These are phyloP conservation scores for Neodiprion lecontei DNA, from an alignment of 1,140 invertebrate species.

Conservation along the genomic window DNA sequence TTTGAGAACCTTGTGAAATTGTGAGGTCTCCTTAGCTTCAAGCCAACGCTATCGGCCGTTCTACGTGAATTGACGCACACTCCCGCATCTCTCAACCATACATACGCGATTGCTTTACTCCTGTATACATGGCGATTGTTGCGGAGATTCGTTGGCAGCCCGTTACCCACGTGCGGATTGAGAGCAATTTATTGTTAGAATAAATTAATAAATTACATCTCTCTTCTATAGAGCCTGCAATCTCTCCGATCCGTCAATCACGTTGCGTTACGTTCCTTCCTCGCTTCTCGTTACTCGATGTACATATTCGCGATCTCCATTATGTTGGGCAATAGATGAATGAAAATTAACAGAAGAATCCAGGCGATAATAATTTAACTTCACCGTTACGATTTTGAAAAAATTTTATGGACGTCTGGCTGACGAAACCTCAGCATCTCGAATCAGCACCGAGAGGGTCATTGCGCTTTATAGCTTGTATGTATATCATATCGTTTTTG, in stretches of 20 bases:
- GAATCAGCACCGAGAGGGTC: not conserved
- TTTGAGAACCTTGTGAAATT: not conserved
- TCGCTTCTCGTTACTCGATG: not conserved
- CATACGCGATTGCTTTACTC: not conserved
- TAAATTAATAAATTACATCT: slow-evolving; percentile 43
- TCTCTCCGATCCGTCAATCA: slow-evolving; percentile 4
- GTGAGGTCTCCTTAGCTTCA: not conserved
- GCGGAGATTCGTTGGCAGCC: not conserved
- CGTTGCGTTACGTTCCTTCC: not conserved
- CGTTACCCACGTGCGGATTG: slow-evolving; percentile 36
- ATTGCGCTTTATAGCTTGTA: not conserved
- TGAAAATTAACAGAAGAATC: not conserved
- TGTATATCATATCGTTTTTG: not conserved
- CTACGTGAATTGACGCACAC: not conserved
- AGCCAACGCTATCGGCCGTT: not conserved
- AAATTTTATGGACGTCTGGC: too few species aligned
- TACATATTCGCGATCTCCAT: not conserved
- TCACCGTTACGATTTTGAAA: too few species aligned
- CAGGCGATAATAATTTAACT: too few species aligned
- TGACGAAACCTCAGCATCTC: not conserved
- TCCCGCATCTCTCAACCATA: not conserved
- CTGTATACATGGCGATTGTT: not conserved
- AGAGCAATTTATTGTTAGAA: slow-evolving; percentile 39
- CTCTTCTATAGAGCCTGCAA: not conserved
- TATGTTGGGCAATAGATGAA: not conserved